These are phyloP conservation scores for Cyanoliseus patagonus DNA, from an alignment of 2,113 vertebrate genomes.

Conservation along the genomic window DNA sequence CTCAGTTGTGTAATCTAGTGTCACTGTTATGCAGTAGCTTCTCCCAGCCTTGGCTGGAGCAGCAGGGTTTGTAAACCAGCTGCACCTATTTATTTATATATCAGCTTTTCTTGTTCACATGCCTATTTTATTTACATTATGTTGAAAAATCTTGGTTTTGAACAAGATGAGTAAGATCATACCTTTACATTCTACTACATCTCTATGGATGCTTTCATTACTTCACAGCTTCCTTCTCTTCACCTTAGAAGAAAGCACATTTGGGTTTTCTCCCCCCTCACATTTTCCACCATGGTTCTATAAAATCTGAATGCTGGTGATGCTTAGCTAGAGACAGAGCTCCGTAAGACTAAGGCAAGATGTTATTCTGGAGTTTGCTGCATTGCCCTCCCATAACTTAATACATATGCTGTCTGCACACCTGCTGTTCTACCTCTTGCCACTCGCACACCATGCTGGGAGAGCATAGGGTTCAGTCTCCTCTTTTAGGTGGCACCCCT, in stretches of 20 bases:
- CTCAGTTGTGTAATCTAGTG: not conserved
- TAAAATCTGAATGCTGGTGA: not conserved
- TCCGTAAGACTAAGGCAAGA: not conserved
- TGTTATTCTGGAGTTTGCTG: not conserved
- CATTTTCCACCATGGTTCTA: not conserved
- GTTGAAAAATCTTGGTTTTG: not conserved
- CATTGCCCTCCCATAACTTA: not conserved
- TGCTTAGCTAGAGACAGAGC: not conserved
- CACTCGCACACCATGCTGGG: not conserved
- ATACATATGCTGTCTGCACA: not conserved
- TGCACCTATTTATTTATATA: not conserved
- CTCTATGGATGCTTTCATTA: not conserved
- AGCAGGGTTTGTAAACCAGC: not conserved
- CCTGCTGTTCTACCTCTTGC: not conserved
- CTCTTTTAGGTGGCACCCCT: not conserved
- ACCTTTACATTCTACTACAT: not conserved
- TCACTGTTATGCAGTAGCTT: not conserved
- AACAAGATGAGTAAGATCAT: not conserved
- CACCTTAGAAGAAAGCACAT: not conserved
- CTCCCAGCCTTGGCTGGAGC: not conserved
- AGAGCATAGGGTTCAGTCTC: not conserved
- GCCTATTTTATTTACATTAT: not conserved
- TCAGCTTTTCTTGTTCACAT: not conserved
- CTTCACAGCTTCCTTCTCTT: not conserved
- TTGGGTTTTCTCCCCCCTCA: fast-evolving